Conservation (phyloP, 2,888 invertebrate species). For the Yponomeuta malinellus region DNA sequence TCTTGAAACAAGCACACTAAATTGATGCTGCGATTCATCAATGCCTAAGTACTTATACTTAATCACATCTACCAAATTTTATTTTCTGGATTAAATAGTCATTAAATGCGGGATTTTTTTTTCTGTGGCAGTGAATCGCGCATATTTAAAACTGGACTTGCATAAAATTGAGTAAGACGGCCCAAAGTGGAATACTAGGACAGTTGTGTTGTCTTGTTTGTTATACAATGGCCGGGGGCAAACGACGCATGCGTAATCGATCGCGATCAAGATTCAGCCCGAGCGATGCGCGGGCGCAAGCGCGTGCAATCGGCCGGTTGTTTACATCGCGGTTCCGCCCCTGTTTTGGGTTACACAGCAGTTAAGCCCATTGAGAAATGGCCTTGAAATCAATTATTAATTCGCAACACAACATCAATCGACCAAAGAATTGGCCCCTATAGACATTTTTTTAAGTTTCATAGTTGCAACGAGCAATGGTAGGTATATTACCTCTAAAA, state of each 20-base stretch:
- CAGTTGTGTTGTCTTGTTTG: constrained; percentile 19
- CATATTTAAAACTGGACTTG: constrained; percentile 3
- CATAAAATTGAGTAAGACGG: constrained; percentile 23
- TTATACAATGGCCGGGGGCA: constrained; percentile 20
- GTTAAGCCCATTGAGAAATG: background rate
- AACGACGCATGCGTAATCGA: constrained; percentile 19
- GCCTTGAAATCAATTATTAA: too few species aligned
- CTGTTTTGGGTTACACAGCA: background rate
- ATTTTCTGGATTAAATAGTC: too few species aligned
- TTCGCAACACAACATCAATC: too few species aligned
- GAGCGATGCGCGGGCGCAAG: constrained; percentile 5
- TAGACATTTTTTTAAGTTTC: too few species aligned
- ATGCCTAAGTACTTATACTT: too few species aligned
- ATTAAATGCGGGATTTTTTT: too few species aligned
- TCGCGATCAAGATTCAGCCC: constrained; percentile 14
- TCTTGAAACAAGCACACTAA: too few species aligned
- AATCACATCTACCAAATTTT: too few species aligned
- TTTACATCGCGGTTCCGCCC: background rate
- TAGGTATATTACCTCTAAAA: too few species aligned
- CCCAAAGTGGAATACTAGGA: constrained; percentile 28
- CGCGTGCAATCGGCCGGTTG: constrained; percentile 7
- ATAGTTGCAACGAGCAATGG: too few species aligned
- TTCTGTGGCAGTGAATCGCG: background rate
- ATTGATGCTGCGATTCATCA: too few species aligned
- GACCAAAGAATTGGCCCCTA: too few species aligned